Evolutionary conservation across 2,888 invertebrate species (phyloP).

Genomic region (Torymus auratus): DNA sequence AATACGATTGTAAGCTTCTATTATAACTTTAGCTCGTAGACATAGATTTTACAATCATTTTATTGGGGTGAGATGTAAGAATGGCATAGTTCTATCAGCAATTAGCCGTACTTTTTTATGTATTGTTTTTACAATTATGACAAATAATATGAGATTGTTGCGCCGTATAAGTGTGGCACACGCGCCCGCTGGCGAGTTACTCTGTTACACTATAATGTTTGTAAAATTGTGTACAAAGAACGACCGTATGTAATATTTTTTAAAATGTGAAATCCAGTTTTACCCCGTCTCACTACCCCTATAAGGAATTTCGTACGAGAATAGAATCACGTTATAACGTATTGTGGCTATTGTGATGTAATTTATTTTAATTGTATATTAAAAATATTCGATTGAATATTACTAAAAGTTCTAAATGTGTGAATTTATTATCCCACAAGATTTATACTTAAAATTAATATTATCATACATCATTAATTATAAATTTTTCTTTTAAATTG

Average conservation of each 20-base stretch:
- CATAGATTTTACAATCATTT: conserved; percentile 39
- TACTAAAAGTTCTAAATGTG: conserved; percentile 27
- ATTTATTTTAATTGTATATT: conserved; percentile 71
- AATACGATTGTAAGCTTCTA: conserved; percentile 53
- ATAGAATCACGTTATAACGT: conserved; percentile 61
- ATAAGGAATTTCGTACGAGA: conserved; percentile 57
- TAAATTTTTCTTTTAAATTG: too few relatives aligned
- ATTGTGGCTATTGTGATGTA: conserved; percentile 69
- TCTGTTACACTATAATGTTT: conserved; percentile 64
- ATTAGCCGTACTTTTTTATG: conserved; percentile 55
- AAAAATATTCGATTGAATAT: conserved; percentile 51
- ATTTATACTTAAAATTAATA: not conserved
- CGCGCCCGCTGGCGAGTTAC: conserved; percentile 55
- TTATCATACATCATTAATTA: too few relatives aligned
- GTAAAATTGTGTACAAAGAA: conserved; percentile 66
- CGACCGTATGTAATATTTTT: conserved; percentile 55
- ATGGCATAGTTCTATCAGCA: conserved; percentile 38
- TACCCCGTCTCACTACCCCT: conserved; percentile 38
- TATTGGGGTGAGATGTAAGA: conserved; percentile 32
- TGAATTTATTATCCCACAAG: conserved; percentile 16
- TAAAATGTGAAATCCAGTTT: conserved; percentile 50
- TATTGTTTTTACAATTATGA: conserved; percentile 57
- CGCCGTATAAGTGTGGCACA: conserved; percentile 56
- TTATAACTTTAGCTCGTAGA: conserved; percentile 43
- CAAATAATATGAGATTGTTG: conserved; percentile 59